Evolutionary conservation across 2,888 invertebrate genomes (phyloP).

Genomic region (Lysandra bellargus): DNA sequence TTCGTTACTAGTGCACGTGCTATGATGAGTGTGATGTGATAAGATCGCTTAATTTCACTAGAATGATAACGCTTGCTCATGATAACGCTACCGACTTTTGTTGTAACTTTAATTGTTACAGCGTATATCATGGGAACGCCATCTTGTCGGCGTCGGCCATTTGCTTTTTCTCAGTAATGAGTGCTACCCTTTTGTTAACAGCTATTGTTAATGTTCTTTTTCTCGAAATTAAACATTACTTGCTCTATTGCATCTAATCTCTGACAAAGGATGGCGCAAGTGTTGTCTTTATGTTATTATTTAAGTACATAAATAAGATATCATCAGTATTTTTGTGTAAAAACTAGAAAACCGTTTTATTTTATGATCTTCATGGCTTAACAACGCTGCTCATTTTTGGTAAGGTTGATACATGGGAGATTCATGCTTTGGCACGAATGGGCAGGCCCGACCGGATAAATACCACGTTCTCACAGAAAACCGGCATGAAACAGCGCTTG

Average conservation of each 20-base stretch:
- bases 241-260: constrained; percentile 12
- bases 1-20: constrained; percentile 75
- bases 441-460: too few species aligned
- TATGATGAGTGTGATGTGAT: constrained; percentile 63
- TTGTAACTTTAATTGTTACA: constrained; percentile 74
- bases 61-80: constrained; percentile 52
- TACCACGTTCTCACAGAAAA: too few species aligned
- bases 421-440: too few species aligned
- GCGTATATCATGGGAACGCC: constrained; percentile 72
- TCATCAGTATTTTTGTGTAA: too few species aligned
- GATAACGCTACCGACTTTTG: constrained; percentile 73
- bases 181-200: constrained; percentile 53
- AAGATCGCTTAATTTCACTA: constrained; percentile 74
- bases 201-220: constrained; percentile 49
- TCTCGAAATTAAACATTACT: constrained; percentile 17
- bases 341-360: too few species aligned
- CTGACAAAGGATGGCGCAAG: constrained; percentile 10
- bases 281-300: neutral
- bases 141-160: constrained; percentile 54
- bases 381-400: too few species aligned
- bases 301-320: too few species aligned
- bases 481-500: too few species aligned
- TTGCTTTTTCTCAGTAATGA: constrained; percentile 70
- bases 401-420: too few species aligned
- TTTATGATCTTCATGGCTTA: too few species aligned